A percentile compares a stretch with the other conserved stretches of the same genome.
These are phyloP conservation scores for Phoebastria nigripes DNA, from an alignment of 2,797 vertebrate species.

Conservation along the genomic window DNA sequence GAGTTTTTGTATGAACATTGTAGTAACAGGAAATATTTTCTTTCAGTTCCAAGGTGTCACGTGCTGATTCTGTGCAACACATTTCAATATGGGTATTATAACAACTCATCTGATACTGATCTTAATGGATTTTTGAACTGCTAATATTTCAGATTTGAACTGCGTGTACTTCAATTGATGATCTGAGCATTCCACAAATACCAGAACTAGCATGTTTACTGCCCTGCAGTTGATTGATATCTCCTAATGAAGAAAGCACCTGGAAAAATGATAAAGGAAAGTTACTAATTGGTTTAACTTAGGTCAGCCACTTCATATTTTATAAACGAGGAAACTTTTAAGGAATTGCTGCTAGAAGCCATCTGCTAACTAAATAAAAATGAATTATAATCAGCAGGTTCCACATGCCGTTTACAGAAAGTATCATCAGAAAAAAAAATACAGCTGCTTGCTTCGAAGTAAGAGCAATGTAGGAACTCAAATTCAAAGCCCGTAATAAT, in stretches of 20 bases:
- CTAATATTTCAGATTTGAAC: slow-evolving; percentile 63
- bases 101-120: slow-evolving; percentile 24
- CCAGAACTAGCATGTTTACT: slow-evolving; percentile 56
- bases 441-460: background rate
- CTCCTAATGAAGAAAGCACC: slow-evolving; percentile 64
- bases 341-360: slow-evolving; percentile 45
- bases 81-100: slow-evolving; percentile 13
- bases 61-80: background rate
- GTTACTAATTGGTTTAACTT: slow-evolving; percentile 66
- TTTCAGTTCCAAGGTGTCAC: slow-evolving; percentile 3
- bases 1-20: background rate
- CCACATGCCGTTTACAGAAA: background rate
- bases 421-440: background rate
- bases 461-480: background rate
- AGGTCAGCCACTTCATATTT: slow-evolving; percentile 59
- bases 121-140: slow-evolving; percentile 61
- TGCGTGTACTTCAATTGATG: slow-evolving; percentile 34
- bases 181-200: slow-evolving; percentile 59
- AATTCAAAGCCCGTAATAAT: background rate
- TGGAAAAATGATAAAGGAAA: slow-evolving; percentile 63
- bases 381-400: slow-evolving; percentile 36
- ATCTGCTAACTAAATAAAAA: slow-evolving; percentile 60
- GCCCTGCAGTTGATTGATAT: slow-evolving; percentile 60
- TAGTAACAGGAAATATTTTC: slow-evolving; percentile 38
- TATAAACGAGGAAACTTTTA: slow-evolving; percentile 62